Base-by-base conservation (phyloP, 1,140 invertebrate species). In the Diorhabda carinulata region DNA sequence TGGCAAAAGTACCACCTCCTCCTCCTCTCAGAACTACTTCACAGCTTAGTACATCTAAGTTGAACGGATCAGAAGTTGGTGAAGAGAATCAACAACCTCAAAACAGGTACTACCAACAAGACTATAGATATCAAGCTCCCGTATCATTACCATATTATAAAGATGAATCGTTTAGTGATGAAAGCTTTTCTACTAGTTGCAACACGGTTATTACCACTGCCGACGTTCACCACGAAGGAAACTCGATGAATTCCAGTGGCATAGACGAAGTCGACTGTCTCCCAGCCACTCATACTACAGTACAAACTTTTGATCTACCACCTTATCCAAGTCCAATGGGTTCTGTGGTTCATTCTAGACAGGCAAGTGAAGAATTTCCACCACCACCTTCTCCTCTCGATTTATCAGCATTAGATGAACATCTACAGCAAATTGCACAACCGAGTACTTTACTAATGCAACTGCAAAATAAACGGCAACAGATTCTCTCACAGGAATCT, bases 301-400 rank as follows among this genome's bases (percentile, higher is more conserved):
- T 78, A 42, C 80, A 78, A 70, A 78, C 81, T 74, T 78, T 84
- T 69, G 89, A 91, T 52, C 83, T 93, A 47, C 91, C 91, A 2
- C 92, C 92, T 0, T 94, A 94, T 80, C 92, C 92, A 0, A 89
- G 89, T 73, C 87, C 91, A 3, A 85, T 89, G 64, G 86, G 86
- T 72, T 92, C 91, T 2, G 88, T 86, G 0, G 86, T 88, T 56
- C 92, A 95, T 78, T 94, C 92, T 2, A 84, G 92, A 67, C 92
- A 95, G 81, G 86, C 90, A 0, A 94, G 92, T 81, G 92, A 94
- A 82, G 93, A 95, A 73, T 95, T 95, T 74, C 93, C 92, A 47
- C 92, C 92, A 25, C 93, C 93, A 44, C 93, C 93, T 2, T 88
- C 92, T 1, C 89, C 90, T 3, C 83, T 92, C 58, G 90, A 92